phyloP scores from a whole-genome alignment of 2,113 vertebrate genomes.

The Plestiodon gilberti region DNA sequence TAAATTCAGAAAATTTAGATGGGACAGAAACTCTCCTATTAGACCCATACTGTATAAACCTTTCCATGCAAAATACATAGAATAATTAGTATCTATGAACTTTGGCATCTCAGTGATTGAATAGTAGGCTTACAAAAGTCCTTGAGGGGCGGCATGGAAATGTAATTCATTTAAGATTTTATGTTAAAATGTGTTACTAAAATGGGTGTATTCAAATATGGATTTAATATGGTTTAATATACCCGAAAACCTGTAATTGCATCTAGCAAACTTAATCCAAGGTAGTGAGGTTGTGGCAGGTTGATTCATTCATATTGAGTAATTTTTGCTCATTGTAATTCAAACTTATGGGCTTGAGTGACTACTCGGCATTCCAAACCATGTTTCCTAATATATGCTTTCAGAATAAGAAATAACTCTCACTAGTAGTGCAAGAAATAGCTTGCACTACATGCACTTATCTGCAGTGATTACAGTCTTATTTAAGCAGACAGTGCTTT shows the following conservation, averaged over 20 bases:
- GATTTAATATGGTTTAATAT: neutral
- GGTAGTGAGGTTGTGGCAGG: neutral
- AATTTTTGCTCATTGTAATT: neutral
- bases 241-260: neutral
- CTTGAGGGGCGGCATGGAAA: neutral
- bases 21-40: slow-evolving; percentile 4
- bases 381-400: slow-evolving; percentile 11
- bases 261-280: neutral
- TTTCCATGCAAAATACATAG: neutral
- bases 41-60: neutral
- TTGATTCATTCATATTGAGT: slow-evolving; percentile 23
- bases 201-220: neutral
- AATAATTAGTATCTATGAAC: neutral
- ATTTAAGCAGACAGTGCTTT: neutral
- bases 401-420: slow-evolving; percentile 11
- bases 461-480: neutral
- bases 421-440: no score
- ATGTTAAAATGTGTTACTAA: slow-evolving; percentile 21
- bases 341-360: neutral
- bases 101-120: neutral
- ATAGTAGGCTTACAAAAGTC: slow-evolving; percentile 16
- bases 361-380: slow-evolving; percentile 29
- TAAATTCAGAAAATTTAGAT: neutral
- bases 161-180: slow-evolving; percentile 26
- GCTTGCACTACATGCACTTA: neutral